phyloP scores from a whole-genome alignment of 2,797 vertebrate genomes.

The Macropus fuliginosus region DNA sequence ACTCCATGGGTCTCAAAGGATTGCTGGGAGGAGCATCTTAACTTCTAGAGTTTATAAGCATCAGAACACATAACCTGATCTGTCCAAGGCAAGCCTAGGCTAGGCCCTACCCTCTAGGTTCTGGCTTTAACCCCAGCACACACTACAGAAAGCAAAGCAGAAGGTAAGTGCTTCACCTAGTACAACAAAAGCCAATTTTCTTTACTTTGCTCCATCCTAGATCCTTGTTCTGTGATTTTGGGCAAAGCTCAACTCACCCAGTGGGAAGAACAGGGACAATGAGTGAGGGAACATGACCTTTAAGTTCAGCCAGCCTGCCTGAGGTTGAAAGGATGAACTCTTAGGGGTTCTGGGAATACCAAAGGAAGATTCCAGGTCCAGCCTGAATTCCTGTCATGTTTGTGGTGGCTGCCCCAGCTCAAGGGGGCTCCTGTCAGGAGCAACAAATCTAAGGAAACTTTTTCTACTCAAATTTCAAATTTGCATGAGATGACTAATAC shows the following conservation, averaged over 20 bases:
- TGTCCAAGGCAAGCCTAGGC: not conserved
- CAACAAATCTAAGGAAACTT: not conserved
- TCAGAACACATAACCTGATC: not conserved
- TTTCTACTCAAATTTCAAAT: not conserved
- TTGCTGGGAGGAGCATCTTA: not conserved
- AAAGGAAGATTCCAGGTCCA: not conserved
- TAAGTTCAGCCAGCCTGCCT: not conserved
- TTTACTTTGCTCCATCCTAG: not conserved
- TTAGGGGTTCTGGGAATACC: not conserved
- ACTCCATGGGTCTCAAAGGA: not conserved
- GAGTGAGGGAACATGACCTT: not conserved
- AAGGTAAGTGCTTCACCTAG: not conserved
- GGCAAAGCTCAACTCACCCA: not conserved
- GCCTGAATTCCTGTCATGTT: not conserved
- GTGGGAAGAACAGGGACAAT: not conserved
- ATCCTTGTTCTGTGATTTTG: not conserved
- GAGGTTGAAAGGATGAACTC: not conserved
- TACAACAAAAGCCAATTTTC: not conserved
- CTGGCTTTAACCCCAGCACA: not conserved
- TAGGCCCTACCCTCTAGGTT: not conserved
- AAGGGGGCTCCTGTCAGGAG: not conserved
- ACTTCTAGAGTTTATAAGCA: not conserved
- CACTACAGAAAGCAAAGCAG: not conserved
- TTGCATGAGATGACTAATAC: not conserved
- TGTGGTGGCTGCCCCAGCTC: not conserved